Conservation (phyloP, 2,888 invertebrate species). For the Disparrhopalites patrizii region DNA sequence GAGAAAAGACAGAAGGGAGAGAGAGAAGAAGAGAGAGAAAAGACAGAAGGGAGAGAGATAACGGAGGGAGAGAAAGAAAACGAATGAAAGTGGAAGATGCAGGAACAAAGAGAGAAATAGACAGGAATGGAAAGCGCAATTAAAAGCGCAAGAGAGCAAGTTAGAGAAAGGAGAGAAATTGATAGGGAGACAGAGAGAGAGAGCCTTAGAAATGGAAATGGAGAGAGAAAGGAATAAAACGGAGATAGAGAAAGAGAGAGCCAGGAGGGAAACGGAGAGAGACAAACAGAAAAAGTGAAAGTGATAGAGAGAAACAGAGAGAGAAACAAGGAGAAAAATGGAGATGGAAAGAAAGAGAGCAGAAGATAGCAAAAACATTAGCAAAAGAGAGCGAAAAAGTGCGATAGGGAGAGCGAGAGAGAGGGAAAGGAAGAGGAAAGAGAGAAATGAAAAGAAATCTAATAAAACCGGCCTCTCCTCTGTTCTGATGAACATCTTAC, state of each 20-base stretch:
- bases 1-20: not conserved
- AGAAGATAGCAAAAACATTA: not conserved
- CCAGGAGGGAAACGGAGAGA: not conserved
- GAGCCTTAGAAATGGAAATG: not conserved
- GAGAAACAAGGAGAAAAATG: not conserved
- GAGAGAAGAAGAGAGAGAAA: not conserved
- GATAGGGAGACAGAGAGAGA: not conserved
- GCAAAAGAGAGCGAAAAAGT: not conserved
- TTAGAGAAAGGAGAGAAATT: no score
- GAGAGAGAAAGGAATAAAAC: no score
- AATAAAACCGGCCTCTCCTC: not conserved
- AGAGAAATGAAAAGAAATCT: not conserved
- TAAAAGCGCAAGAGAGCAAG: no score
- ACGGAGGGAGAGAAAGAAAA: not conserved
- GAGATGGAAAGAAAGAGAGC: not conserved
- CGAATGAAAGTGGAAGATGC: not conserved
- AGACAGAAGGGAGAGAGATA: not conserved
- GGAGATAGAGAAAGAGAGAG: not conserved
- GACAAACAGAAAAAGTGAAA: not conserved
- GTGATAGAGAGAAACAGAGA: not conserved
- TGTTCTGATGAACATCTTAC: not conserved
- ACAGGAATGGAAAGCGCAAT: not conserved
- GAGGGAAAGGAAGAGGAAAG: not conserved
- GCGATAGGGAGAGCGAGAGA: not conserved
- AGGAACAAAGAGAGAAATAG: not conserved